Base-by-base conservation (phyloP, 2,888 invertebrate genomes). In the Morpho deidamia region DNA sequence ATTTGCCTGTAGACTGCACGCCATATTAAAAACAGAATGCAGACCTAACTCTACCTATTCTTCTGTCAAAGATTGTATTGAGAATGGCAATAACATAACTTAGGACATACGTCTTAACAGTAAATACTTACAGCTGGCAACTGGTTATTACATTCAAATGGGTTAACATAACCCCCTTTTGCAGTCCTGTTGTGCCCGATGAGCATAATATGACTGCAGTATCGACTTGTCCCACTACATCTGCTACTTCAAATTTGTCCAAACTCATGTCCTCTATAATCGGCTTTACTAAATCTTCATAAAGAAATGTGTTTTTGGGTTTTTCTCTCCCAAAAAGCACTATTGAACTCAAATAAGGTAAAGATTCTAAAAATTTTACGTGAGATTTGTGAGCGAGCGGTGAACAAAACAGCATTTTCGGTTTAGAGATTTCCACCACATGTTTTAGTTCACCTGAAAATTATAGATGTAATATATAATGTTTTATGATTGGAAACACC, bases 371-470 rank as follows among this genome's bases (percentile, higher is more conserved):
- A 0, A 66, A 67, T 42, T 69, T 67, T 1, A 38, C 58, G 38
- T 78, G 75, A 0, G 37, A 45, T 59, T 78, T 71, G 61, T 72
- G 80, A 0, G 67, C 64, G 1, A 41, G 1, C 2, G 76, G 76
- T 0, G 86, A 84, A 39, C 77, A 78, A 49, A 85, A 69, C 0
- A 85, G 44, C 57, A 71, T 69, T 59, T 67, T 72, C 2, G 86
- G 85, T 58, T 82, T 83, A 0, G 83, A 71, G 58, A 86, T 83
- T 43, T 65, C 68, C 11, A 74, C 34, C 0, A 73, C 73, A 59
- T 85, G 77, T 32, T 64, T 67, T 7, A 85, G 38, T 74, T 86
- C 85, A 34, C 68, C 85, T 86, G 76, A 2, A 59, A 49, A 8
- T 11, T 11, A 11, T 23, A 23, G 23, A 1, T 23, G 23, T 23